Evolutionary conservation across 2,113 vertebrate genomes (phyloP).

Genomic region (Charina bottae): DNA sequence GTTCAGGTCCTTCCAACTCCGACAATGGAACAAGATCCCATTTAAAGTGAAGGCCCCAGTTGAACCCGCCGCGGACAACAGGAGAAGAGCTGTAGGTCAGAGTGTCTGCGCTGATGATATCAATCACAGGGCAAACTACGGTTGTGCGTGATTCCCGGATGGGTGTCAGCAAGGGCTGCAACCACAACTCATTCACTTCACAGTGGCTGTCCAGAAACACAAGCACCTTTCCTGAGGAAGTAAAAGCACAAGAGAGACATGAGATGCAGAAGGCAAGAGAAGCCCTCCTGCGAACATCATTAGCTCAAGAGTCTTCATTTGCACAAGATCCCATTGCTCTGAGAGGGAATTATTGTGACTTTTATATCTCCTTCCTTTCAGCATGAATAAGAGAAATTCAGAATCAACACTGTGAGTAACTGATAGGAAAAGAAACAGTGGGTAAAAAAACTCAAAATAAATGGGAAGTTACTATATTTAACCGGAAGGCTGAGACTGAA

Average conservation of each 20-base stretch:
- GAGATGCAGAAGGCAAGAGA: not conserved
- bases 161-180: constrained; percentile 86
- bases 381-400: not conserved
- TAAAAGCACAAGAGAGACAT: constrained; percentile 33
- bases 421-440: not conserved
- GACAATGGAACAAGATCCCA: constrained; percentile 93
- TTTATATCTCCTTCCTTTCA: not conserved
- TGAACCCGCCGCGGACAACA: constrained; percentile 93
- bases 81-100: constrained; percentile 92
- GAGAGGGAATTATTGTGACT: not conserved
- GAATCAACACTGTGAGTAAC: not conserved
- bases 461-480: not conserved
- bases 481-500: not conserved
- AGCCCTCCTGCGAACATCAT: not conserved
- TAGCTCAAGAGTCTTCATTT: not conserved
- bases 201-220: constrained; percentile 98
- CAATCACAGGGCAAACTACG: constrained; percentile 95
- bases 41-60: constrained; percentile 99
- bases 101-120: constrained; percentile 96
- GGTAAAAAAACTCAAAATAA: not conserved
- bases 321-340: not conserved
- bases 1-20: constrained; percentile 80
- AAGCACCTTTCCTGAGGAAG: constrained; percentile 84
- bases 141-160: constrained; percentile 78
- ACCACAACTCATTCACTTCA: constrained; percentile 91